phyloP scores from a whole-genome alignment of 2,113 vertebrate genomes.

The Anseranas semipalmata region DNA sequence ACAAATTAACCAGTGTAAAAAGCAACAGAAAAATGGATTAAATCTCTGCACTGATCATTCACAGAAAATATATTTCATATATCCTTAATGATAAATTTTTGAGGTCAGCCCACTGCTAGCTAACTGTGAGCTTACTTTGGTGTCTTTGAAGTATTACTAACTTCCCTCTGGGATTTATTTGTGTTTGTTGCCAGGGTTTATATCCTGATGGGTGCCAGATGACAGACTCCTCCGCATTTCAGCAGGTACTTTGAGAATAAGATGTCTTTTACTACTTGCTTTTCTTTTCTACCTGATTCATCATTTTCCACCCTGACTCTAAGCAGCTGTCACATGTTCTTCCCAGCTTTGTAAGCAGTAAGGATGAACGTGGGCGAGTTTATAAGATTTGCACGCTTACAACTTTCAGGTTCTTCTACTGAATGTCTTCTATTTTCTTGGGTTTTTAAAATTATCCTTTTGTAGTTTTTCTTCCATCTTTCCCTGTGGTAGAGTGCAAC shows the following conservation, averaged over 20 bases:
- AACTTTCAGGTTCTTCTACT: slow-evolving; percentile 24
- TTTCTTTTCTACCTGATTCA: slow-evolving; percentile 19
- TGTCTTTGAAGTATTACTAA: slow-evolving; percentile 49
- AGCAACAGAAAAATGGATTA: background rate
- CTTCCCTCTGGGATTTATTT: slow-evolving; percentile 43
- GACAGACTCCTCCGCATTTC: slow-evolving; percentile 37
- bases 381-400: slow-evolving; percentile 5
- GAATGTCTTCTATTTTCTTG: background rate
- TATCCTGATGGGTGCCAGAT: slow-evolving; percentile 50
- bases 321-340: slow-evolving; percentile 48
- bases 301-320: slow-evolving; percentile 30
- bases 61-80: background rate
- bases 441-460: background rate
- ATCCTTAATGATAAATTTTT: background rate
- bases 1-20: background rate
- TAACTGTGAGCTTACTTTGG: slow-evolving; percentile 6
- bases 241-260: slow-evolving; percentile 36
- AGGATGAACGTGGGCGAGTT: background rate
- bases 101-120: background rate
- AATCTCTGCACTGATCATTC: background rate
- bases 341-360: slow-evolving; percentile 29
- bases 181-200: slow-evolving; percentile 31
- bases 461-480: background rate
- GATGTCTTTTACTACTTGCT: slow-evolving; percentile 42
- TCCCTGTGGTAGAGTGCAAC: background rate